Base-by-base conservation (phyloP, 2,113 vertebrate genomes). In the Syngnathus typhle region DNA sequence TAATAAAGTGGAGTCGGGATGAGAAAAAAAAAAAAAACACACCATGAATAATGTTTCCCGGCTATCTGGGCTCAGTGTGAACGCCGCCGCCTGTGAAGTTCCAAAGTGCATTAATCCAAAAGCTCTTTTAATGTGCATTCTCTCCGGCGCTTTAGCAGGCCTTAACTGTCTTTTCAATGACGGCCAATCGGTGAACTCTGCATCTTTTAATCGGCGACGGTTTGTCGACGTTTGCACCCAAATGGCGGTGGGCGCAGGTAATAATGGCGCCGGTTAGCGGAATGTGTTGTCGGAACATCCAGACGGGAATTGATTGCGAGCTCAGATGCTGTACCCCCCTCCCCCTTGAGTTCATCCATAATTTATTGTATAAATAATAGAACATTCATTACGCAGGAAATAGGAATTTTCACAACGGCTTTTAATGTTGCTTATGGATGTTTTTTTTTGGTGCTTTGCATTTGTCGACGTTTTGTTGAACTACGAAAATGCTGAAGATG, bases 281-380 rank as follows among this genome's bases (percentile, higher is more conserved):
- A 87, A 82, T 84, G 82, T 77, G 41, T 72, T 75, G 83, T 83
- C 83, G 74, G 65, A 82, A 71, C 83, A 70, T 85, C 41, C 79
- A 83, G 79, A 87, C 82, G 75, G 72, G 76, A 76, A 89, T 88
- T 86, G 88, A 90, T 90, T 84, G 85, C 76, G 79, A 81, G 75
- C 69, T 72, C 27, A 32, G 27, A 32, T 32, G 27, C 27, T 32
- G 3, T 3, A 32, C 27, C 27, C 27, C 27, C 88, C 84, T 79
- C 80, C 76, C 76, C 18, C 11, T n/a, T 16, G 69, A 77, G 75
- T 86, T 80, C 84, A 91, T 91, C 86, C 88, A 90, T 90, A 86
- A 91, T 92, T 89, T 87, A 90, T 86, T 66, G 70, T 68, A 90
- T 91, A 88, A 91, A 91, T 92, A 92, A 91, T 91, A 86, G 81